Evolutionary conservation across 2,113 vertebrate species (phyloP).

Genomic region (Pterophyllum scalare): DNA sequence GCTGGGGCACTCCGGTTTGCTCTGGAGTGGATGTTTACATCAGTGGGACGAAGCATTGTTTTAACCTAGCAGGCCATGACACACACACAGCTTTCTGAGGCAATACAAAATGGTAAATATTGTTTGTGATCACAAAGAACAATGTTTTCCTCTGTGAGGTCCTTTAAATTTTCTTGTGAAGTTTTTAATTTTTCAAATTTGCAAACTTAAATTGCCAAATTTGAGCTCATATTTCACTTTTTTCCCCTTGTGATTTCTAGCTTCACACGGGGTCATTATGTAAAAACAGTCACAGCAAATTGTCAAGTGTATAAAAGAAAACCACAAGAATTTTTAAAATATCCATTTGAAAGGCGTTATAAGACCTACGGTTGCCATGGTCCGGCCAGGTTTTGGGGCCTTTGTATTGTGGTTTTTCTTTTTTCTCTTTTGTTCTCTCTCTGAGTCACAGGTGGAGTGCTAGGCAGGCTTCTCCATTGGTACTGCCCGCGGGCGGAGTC

Average conservation of each 20-base stretch:
- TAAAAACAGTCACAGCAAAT: background rate
- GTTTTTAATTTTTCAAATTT: background rate
- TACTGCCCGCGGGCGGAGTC: background rate
- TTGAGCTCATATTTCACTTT: background rate
- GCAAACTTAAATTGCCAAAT: background rate
- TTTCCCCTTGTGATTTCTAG: background rate
- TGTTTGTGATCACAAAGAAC: background rate
- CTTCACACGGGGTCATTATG: background rate
- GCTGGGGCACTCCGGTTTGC: conserved; percentile 76
- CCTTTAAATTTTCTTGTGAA: background rate
- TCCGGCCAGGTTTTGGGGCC: background rate
- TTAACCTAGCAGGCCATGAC: conserved; percentile 73
- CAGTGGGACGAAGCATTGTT: conserved; percentile 80
- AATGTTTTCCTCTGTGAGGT: background rate
- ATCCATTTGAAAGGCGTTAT: background rate
- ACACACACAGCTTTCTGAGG: conserved; percentile 41
- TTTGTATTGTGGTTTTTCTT: background rate
- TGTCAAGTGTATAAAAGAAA: background rate
- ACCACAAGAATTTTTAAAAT: background rate
- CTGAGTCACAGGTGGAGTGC: background rate
- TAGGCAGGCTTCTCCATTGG: background rate
- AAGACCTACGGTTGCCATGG: background rate
- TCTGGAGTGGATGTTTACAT: conserved; percentile 80
- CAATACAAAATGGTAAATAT: conserved; percentile 4
- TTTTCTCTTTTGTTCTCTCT: background rate